Conservation (phyloP, 1,140 invertebrate species). For the Platorchestia sp. region DNA sequence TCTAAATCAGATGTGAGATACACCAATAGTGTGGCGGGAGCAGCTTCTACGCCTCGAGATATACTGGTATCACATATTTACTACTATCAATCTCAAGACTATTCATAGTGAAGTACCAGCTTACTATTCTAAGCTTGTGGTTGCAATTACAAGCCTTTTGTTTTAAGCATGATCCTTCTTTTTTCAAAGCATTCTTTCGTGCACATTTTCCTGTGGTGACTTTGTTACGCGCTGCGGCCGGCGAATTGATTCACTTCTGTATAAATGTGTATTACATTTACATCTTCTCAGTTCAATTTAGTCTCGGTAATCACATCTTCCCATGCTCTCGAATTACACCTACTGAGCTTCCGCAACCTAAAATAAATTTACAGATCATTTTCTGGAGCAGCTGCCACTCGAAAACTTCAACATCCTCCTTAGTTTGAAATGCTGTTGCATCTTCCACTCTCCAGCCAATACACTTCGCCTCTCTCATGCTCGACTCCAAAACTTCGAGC, state of each 20-base stretch:
- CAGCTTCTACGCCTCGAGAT: too few relatives aligned
- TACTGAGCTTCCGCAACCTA: background rate
- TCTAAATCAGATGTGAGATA: too few relatives aligned
- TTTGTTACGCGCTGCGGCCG: background rate
- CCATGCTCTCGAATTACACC: background rate
- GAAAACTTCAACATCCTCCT: background rate
- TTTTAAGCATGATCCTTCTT: background rate
- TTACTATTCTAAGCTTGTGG: background rate
- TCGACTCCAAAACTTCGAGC: constrained; percentile 1
- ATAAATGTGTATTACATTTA: background rate
- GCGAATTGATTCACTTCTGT: background rate
- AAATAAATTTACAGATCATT: background rate
- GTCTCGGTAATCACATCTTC: background rate
- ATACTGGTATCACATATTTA: background rate
- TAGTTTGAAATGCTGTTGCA: background rate
- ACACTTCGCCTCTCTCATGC: background rate
- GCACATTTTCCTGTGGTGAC: background rate
- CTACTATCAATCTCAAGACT: background rate
- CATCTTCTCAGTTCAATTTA: background rate
- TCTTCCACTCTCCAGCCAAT: background rate
- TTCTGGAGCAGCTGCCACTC: background rate
- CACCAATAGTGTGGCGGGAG: too few relatives aligned
- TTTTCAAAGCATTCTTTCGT: background rate
- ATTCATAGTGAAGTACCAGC: background rate
- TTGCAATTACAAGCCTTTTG: background rate